Evolutionary conservation across 2,888 invertebrate genomes (phyloP), one percentile per base, ranked within the genome.

Genomic region (Calliphora vomitoria): DNA sequence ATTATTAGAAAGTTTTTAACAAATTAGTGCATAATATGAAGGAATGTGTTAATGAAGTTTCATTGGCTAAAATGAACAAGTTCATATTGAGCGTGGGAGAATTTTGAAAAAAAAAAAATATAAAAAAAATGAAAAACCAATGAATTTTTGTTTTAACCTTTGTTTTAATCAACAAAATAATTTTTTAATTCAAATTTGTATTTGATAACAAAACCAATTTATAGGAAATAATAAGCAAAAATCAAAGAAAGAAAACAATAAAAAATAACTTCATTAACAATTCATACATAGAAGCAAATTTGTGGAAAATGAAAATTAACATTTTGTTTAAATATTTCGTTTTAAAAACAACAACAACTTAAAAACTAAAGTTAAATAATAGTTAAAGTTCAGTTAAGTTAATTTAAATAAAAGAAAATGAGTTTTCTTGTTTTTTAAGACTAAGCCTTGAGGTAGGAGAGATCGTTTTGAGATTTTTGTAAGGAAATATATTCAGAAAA

Each of bases 101-200:
- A 47, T 60, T 82, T 44, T 31, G n/a, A 41, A 20, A 68, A 25
- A 66, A 74, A 35, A 8, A 35, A 41, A 38, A 18, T 60, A n/a
- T 47, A 69, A 72, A 85, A 71, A 62, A 87, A 88, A 88, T 85
- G 78, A 89, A 88, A 88, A 90, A 88, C 85, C 89, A 89, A 89
- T 88, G 80, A 86, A 88, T 89, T 86, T 89, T 89, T 78, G 71
- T 85, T 58, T 89, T 76, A 78, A 87, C 76, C 41, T 87, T 87
- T 83, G 66, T 85, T 89, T 89, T 85, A 89, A 89, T 76, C 6
- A 75, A 72, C 69, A 74, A 89, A 50, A 84, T 76, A 81, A 85
- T 83, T 87, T 82, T 86, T 80, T 86, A 88, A 79, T 88, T 87
- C 53, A 85, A 82, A 69, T 85, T 89, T 79, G 81, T 88, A 86